A percentile compares a stretch with the other conserved stretches of the same genome.
phyloP scores from a whole-genome alignment of 2,113 vertebrate genomes.

The Xerus inauris region DNA sequence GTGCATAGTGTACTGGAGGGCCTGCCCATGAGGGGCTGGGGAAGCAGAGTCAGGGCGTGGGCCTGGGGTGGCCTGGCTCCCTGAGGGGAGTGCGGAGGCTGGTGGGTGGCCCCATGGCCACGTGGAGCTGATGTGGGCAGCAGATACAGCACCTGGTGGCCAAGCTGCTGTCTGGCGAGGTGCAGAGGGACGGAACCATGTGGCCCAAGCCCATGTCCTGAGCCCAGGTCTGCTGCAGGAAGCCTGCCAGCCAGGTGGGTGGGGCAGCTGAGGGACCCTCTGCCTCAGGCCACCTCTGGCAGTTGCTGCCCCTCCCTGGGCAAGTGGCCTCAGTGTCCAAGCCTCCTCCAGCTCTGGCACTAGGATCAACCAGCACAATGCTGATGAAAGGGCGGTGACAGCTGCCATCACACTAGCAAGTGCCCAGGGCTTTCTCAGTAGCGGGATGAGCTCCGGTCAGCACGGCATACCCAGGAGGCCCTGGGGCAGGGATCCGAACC shows the following conservation, averaged over 20 bases:
- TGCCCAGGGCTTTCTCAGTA: neutral
- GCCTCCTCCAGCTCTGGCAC: too few species aligned
- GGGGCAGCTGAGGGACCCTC: neutral
- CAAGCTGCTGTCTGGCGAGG: neutral
- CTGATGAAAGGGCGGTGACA: neutral
- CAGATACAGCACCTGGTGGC: neutral
- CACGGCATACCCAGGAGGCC: neutral
- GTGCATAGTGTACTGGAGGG: neutral
- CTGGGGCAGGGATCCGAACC: neutral
- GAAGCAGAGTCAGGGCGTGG: neutral
- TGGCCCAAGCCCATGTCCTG: neutral
- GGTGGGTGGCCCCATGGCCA: too few species aligned
- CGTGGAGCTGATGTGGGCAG: neutral
- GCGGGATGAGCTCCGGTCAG: fast-evolving
- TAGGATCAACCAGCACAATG: neutral
- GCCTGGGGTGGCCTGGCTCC: neutral
- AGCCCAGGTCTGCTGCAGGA: too few species aligned
- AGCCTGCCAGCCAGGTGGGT: neutral
- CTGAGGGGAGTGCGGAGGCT: too few species aligned
- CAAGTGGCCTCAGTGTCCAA: neutral
- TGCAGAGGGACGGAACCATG: neutral
- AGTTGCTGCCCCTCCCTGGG: neutral
- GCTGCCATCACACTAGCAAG: neutral
- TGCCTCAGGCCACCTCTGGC: neutral
- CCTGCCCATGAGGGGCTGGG: fast-evolving